Conservation (phyloP, 1,140 invertebrate genomes). For the Latrodectus geometricus region DNA sequence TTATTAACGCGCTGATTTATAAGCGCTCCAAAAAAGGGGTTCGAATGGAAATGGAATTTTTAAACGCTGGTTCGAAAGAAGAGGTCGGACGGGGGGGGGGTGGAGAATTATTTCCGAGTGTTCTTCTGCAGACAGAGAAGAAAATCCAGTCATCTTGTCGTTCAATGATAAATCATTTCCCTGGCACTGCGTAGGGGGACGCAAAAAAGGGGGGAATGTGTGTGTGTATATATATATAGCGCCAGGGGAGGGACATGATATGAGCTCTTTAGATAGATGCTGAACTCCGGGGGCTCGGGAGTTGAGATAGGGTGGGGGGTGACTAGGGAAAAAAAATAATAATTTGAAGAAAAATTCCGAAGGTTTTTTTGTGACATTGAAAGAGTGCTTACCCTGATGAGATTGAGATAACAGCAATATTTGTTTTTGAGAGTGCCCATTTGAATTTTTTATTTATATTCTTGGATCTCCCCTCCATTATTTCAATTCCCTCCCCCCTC, state of each 20-base stretch:
- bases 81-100: background rate
- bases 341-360: background rate
- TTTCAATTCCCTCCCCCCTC: background rate
- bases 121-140: background rate
- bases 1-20: constrained; percentile 38
- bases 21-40: background rate
- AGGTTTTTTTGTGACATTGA: constrained; percentile 39
- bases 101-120: background rate
- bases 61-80: background rate
- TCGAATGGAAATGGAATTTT: background rate
- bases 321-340: background rate
- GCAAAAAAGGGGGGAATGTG: background rate
- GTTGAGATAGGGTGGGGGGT: background rate
- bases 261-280: background rate
- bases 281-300: background rate
- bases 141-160: constrained; percentile 6
- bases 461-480: background rate
- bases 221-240: background rate
- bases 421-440: constrained; percentile 28
- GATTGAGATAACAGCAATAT: constrained; percentile 50
- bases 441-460: background rate
- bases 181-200: background rate
- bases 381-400: constrained; percentile 42
- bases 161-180: constrained; percentile 1
- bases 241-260: background rate